Evolutionary conservation across 2,888 invertebrate species (phyloP).

Genomic region (Saturnia pavonia): DNA sequence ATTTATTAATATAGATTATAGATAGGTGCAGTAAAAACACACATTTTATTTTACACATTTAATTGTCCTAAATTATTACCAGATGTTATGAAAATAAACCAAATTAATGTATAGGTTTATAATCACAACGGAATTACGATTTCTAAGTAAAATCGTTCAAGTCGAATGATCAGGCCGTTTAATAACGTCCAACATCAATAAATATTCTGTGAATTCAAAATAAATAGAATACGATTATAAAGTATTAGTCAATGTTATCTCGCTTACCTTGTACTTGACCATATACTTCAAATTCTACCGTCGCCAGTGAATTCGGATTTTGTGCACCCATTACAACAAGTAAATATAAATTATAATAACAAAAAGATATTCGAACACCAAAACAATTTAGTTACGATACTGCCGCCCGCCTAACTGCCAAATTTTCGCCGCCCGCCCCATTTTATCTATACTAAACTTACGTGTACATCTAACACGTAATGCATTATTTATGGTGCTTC

Average conservation of each 20-base stretch:
- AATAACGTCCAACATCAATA: neutral
- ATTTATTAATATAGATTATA: too few relatives aligned
- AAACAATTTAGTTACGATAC: conserved; percentile 22
- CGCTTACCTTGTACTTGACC: conserved; percentile 93
- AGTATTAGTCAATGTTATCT: too few relatives aligned
- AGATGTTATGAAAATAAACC: neutral
- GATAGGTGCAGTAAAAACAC: too few relatives aligned
- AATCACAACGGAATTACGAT: neutral
- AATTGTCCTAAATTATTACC: neutral
- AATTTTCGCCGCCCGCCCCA: conserved; percentile 46
- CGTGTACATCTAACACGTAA: conserved; percentile 19
- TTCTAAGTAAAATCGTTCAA: conserved; percentile 1
- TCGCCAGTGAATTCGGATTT: conserved; percentile 84
- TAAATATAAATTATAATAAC: conserved; percentile 22
- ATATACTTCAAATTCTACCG: conserved; percentile 94
- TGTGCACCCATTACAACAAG: conserved; percentile 77
- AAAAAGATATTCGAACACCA: conserved; percentile 20
- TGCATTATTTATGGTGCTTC: conserved; percentile 31
- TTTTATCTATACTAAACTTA: conserved; percentile 33
- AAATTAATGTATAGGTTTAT: neutral
- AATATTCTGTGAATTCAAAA: too few relatives aligned
- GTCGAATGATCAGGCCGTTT: neutral
- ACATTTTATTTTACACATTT: neutral
- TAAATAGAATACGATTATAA: too few relatives aligned
- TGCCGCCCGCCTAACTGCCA: conserved; percentile 60